A percentile compares a stretch with the other conserved stretches of the same genome.
These are phyloP conservation scores for Melanotaenia trifasciata DNA, from an alignment of 2,797 vertebrate species.

Conservation along the genomic window DNA sequence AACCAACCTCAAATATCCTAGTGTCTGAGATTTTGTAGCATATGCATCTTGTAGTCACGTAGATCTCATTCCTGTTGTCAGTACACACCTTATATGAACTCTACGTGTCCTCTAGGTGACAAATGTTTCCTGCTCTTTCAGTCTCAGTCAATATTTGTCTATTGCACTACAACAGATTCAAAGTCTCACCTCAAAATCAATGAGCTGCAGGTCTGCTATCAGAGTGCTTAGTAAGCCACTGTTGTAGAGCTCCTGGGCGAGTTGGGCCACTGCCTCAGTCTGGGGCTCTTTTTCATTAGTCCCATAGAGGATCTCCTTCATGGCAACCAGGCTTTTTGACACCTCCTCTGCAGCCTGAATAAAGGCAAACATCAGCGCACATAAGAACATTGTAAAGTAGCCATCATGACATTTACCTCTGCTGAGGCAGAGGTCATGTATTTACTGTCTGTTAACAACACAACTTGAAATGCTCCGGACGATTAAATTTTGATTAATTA, in stretches of 20 bases:
- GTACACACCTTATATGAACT: not conserved
- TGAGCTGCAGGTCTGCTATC: constrained; percentile 94
- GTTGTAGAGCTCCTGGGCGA: constrained; percentile 97
- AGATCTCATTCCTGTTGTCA: not conserved
- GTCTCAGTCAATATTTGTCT: not conserved
- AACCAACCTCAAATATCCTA: not conserved
- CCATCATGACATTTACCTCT: not conserved
- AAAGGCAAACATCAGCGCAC: not conserved
- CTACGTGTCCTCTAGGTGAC: not conserved
- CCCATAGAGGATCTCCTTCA: constrained; percentile 97
- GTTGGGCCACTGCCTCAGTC: constrained; percentile 95
- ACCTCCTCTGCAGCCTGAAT: constrained; percentile 95
- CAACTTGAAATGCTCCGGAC: no score
- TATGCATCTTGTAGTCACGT: not conserved
- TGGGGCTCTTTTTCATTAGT: constrained; percentile 97
- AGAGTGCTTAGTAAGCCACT: constrained; percentile 94
- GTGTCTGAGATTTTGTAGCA: not conserved
- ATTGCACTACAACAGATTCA: not conserved
- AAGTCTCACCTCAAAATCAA: constrained; percentile 93
- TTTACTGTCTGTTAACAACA: no score
- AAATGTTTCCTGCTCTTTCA: not conserved
- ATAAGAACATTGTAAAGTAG: not conserved
- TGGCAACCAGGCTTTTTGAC: constrained; percentile 95
- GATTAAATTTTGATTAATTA: no score
- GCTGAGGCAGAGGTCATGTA: no score